Evolutionary conservation across 2,113 vertebrate species (phyloP).

Genomic region (Malurus cyaneus): DNA sequence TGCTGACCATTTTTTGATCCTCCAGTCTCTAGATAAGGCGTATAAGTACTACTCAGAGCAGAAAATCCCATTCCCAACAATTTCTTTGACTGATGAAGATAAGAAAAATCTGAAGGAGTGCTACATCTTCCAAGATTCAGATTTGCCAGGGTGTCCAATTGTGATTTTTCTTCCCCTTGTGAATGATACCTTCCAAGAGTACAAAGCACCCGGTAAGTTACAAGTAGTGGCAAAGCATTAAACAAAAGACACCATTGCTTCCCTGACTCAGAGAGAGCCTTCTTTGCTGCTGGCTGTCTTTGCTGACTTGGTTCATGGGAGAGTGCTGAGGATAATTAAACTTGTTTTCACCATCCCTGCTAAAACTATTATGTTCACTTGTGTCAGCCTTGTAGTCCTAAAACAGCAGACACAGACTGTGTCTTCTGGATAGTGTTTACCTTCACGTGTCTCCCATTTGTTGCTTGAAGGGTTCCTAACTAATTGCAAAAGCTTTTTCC

Average conservation of each 20-base stretch:
- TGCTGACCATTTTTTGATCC: neutral
- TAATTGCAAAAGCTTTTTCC: neutral
- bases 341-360: neutral
- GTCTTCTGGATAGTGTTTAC: neutral
- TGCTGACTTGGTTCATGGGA: neutral
- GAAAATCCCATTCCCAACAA: conserved; percentile 76
- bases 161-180: conserved; percentile 81
- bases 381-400: neutral
- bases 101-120: conserved; percentile 76
- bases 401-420: neutral
- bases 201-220: conserved; percentile 78
- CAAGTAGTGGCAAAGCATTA: neutral
- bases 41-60: conserved; percentile 73
- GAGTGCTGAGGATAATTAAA: neutral
- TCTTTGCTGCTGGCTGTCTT: neutral
- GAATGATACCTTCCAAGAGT: conserved; percentile 76
- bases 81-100: conserved; percentile 64
- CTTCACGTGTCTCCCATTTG: neutral
- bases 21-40: conserved; percentile 72
- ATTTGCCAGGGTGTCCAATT: conserved; percentile 48
- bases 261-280: neutral
- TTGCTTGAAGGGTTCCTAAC: neutral
- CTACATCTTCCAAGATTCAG: conserved; percentile 70
- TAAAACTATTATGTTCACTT: neutral
- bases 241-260: neutral